Conservation (phyloP, 2,888 invertebrate species). For the Diarsia mendica region DNA sequence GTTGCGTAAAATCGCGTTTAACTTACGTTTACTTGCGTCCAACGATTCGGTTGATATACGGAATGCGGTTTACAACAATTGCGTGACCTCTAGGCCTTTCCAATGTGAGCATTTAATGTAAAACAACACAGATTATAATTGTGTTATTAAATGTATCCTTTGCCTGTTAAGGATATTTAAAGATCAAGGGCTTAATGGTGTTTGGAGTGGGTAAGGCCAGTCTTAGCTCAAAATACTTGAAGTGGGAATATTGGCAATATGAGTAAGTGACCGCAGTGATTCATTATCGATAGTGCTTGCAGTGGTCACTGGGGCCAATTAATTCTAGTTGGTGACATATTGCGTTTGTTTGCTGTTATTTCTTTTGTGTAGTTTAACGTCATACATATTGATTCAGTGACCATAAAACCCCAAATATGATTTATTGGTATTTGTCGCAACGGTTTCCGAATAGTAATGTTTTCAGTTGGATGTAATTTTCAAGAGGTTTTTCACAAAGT, state of each 20-base stretch:
- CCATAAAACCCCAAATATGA: slow-evolving; percentile 7
- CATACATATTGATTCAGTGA: slow-evolving; percentile 22
- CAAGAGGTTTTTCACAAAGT: neutral
- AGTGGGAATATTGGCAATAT: slow-evolving; percentile 62
- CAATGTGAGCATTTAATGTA: slow-evolving; percentile 57
- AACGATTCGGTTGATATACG: slow-evolving; percentile 47
- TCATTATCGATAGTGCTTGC: slow-evolving; percentile 70
- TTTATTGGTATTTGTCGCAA: slow-evolving; percentile 15
- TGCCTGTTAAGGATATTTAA: slow-evolving; percentile 71
- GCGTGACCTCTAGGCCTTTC: slow-evolving; percentile 64
- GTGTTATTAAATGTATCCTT: slow-evolving; percentile 75
- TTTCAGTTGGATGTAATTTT: slow-evolving; percentile 1
- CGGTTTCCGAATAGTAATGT: neutral
- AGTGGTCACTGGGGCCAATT: slow-evolving; percentile 51
- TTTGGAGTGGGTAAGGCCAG: slow-evolving; percentile 58
- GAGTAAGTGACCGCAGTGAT: slow-evolving; percentile 77
- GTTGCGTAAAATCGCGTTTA: slow-evolving; percentile 66
- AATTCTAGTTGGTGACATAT: slow-evolving; percentile 52
- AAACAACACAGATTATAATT: slow-evolving; percentile 59
- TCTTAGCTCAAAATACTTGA: slow-evolving; percentile 33
- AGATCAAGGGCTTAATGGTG: slow-evolving; percentile 77
- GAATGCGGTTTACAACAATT: slow-evolving; percentile 64
- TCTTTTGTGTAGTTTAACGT: slow-evolving; percentile 38
- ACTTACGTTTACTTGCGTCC: slow-evolving; percentile 53
- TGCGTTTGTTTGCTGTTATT: slow-evolving; percentile 47